These are phyloP conservation scores for Leptinotarsa defecta DNA, from an alignment of 1,140 invertebrate genomes.

Conservation along the genomic window DNA sequence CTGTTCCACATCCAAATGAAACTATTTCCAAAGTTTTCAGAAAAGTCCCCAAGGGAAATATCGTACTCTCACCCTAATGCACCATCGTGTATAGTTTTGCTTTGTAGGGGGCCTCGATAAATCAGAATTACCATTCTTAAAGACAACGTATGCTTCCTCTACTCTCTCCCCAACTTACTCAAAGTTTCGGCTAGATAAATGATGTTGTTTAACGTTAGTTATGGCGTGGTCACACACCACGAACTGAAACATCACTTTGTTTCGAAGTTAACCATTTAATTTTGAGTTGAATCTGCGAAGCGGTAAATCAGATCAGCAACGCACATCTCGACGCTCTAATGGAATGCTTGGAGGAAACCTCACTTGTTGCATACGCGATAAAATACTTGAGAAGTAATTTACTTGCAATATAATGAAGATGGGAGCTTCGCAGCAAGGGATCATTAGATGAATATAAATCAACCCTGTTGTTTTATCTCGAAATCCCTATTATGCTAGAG, in stretches of 20 bases:
- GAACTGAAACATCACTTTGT: background rate
- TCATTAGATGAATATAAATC: constrained; percentile 3
- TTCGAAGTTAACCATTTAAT: background rate
- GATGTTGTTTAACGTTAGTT: background rate
- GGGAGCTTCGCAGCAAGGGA: background rate
- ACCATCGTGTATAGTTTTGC: no score
- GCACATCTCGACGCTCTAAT: background rate
- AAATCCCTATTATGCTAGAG: no score
- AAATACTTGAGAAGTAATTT: background rate
- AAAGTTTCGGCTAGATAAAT: background rate
- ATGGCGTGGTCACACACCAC: background rate
- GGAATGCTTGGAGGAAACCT: background rate
- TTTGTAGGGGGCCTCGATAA: no score
- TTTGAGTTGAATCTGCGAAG: background rate
- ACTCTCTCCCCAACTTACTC: background rate
- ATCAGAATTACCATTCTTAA: no score
- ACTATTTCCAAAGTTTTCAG: no score
- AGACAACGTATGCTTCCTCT: no score
- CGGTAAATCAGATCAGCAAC: background rate
- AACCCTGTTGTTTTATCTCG: no score
- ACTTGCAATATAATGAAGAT: background rate
- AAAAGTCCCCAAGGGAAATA: no score
- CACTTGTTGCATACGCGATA: constrained; percentile 5
- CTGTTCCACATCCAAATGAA: no score
- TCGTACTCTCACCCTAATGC: no score